Percentiles rank a stretch among this genome's conserved stretches.
Evolutionary conservation across 2,113 vertebrate genomes (phyloP).

Genomic region (Paralichthys olivaceus): DNA sequence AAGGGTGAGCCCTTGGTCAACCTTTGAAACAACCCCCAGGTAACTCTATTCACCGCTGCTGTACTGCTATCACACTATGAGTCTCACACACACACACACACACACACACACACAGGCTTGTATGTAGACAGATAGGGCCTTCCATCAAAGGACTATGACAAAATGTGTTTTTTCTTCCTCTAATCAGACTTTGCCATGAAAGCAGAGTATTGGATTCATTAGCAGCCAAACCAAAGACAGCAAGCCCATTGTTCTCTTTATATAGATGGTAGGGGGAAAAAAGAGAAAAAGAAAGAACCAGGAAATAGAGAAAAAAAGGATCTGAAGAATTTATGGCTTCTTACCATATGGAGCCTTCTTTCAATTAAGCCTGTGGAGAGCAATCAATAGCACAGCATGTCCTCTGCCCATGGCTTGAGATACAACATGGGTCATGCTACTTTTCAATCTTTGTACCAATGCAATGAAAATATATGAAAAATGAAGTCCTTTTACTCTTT

Average conservation of each 20-base stretch:
- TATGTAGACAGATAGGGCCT: constrained; percentile 30
- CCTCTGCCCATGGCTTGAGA: not conserved
- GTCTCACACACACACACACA: not conserved
- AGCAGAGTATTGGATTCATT: constrained; percentile 54
- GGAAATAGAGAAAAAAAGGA: constrained; percentile 36
- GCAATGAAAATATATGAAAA: not conserved
- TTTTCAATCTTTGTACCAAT: not conserved
- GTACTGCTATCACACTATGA: constrained; percentile 8
- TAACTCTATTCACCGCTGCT: constrained; percentile 25
- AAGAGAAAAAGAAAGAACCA: constrained; percentile 17
- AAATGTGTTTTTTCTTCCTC: constrained; percentile 24
- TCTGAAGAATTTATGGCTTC: constrained; percentile 51
- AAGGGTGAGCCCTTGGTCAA: constrained; percentile 34
- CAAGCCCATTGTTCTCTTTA: constrained; percentile 48
- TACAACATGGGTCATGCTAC: constrained; percentile 12
- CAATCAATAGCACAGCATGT: constrained; percentile 39
- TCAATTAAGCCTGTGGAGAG: constrained; percentile 46
- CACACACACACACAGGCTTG: not conserved
- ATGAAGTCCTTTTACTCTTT: not conserved
- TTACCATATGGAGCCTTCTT: constrained; percentile 52
- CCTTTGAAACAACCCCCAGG: constrained; percentile 17
- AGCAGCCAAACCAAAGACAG: constrained; percentile 55
- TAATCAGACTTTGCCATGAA: constrained; percentile 46
- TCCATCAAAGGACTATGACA: constrained; percentile 53
- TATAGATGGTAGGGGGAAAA: constrained; percentile 15